Percentiles rank a stretch among this genome's conserved stretches.
phyloP scores from a whole-genome alignment of 2,113 vertebrate genomes.

The Sebastes fasciatus region DNA sequence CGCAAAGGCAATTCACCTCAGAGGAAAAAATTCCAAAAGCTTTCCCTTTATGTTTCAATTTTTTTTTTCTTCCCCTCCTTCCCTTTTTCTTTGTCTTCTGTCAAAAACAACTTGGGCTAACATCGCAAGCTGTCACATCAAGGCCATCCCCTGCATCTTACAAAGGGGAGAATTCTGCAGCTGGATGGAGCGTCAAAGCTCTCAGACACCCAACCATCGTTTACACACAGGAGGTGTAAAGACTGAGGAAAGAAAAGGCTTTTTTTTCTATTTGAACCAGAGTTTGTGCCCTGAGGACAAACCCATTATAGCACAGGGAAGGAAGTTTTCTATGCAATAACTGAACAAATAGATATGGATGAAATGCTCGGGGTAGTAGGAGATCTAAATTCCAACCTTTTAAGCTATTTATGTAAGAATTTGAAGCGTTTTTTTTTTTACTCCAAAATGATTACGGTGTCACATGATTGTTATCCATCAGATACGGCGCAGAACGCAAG shows the following conservation, averaged over 20 bases:
- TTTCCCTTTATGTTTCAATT: slow-evolving; percentile 63
- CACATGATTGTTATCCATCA: slow-evolving; percentile 40
- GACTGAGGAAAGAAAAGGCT: slow-evolving; percentile 16
- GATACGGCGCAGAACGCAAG: background rate
- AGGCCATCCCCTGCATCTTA: slow-evolving; percentile 77
- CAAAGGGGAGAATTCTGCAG: slow-evolving; percentile 72
- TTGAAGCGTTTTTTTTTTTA: background rate
- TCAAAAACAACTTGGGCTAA: slow-evolving; percentile 85
- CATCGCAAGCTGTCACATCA: slow-evolving; percentile 83
- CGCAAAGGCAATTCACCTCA: slow-evolving; percentile 71
- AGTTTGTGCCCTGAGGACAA: slow-evolving; percentile 71
- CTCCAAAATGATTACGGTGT: slow-evolving; percentile 14
- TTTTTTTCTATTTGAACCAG: slow-evolving; percentile 67
- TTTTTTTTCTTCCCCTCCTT: slow-evolving; percentile 38
- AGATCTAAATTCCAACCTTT: slow-evolving; percentile 49
- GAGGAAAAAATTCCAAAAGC: slow-evolving; percentile 68
- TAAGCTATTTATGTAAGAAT: slow-evolving; percentile 26
- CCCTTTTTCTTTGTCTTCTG: slow-evolving; percentile 79
- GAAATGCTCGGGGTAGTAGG: slow-evolving; percentile 29
- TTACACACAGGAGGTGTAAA: slow-evolving; percentile 66
- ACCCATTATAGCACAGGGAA: slow-evolving; percentile 60
- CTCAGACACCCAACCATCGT: slow-evolving; percentile 61
- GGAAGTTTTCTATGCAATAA: slow-evolving; percentile 66
- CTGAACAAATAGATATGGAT: slow-evolving; percentile 59
- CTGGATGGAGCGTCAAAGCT: slow-evolving; percentile 59